A percentile compares a stretch with the other conserved stretches of the same genome.
Conservation (phyloP, 1,140 invertebrate genomes). For the Trachymyrmex cornetzi region DNA sequence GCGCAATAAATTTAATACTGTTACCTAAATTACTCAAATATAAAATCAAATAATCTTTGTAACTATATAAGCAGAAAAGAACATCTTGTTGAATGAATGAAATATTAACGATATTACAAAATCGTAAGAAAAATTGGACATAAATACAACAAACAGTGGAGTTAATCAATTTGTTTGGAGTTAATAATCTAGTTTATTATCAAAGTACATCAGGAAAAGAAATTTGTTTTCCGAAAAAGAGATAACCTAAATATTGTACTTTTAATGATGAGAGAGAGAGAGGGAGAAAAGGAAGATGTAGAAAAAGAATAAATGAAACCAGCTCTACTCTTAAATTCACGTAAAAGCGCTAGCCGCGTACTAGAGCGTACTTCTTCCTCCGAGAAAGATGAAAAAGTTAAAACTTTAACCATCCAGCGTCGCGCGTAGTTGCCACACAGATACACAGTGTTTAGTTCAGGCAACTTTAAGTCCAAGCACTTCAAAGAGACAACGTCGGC, state of each 20-base stretch:
- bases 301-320: constrained; percentile 21
- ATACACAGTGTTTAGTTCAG: constrained; percentile 6
- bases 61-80: background rate
- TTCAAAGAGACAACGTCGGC: constrained; percentile 43
- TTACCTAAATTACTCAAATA: background rate
- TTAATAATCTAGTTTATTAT: background rate
- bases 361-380: background rate
- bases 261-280: background rate
- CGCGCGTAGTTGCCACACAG: background rate
- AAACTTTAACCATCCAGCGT: constrained; percentile 19
- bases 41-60: background rate
- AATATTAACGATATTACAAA: constrained; percentile 25
- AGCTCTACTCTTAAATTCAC: constrained; percentile 10
- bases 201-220: background rate
- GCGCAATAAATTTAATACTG: constrained; percentile 44
- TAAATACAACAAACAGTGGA: background rate
- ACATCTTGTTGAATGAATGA: background rate
- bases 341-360: background rate
- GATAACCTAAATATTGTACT: constrained; percentile 30
- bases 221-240: background rate
- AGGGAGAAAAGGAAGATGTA: background rate
- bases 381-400: constrained; percentile 48
- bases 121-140: background rate
- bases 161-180: background rate
- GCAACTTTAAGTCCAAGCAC: constrained; percentile 37